These are phyloP conservation scores for Epinephelus cyanopodus DNA, from an alignment of 2,113 vertebrate genomes.

Conservation along the genomic window DNA sequence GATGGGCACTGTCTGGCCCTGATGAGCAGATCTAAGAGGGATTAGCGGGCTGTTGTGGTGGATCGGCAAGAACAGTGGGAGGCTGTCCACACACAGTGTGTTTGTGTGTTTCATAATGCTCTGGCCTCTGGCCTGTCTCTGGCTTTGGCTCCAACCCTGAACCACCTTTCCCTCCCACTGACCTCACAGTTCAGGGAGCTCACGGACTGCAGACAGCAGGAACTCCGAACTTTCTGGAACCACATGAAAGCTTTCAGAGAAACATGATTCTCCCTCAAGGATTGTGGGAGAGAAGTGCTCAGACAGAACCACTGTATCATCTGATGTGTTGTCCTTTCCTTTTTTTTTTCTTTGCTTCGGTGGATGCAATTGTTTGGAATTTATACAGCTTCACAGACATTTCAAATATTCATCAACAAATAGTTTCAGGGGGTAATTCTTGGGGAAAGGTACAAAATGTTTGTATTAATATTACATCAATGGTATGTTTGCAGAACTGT, in stretches of 20 bases:
- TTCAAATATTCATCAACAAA: conserved; percentile 7
- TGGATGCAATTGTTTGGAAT: conserved; percentile 13
- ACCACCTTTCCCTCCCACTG: conserved; percentile 68
- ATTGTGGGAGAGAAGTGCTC: conserved; percentile 41
- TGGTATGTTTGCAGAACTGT: neutral
- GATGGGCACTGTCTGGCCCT: conserved; percentile 65
- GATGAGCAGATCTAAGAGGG: conserved; percentile 79
- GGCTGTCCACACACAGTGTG: conserved; percentile 82
- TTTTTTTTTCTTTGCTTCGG: neutral
- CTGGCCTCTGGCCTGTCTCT: conserved; percentile 69
- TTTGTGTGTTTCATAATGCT: conserved; percentile 81
- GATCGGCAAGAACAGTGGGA: conserved; percentile 74
- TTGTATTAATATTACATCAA: neutral
- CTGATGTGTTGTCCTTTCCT: conserved; percentile 19
- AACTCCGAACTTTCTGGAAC: conserved; percentile 65
- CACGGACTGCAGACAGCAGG: conserved; percentile 60
- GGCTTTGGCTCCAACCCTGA: conserved; percentile 62
- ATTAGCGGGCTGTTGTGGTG: conserved; percentile 79
- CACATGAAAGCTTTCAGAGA: conserved; percentile 70
- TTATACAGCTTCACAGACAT: conserved; percentile 24
- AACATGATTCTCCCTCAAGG: conserved; percentile 69
- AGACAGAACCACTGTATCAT: conserved; percentile 40
- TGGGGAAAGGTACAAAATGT: neutral
- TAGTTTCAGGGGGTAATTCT: neutral
- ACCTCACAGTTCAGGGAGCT: conserved; percentile 69